Evolutionary conservation across 2,888 invertebrate species (phyloP).

Genomic region (Drosophila meridiana): DNA sequence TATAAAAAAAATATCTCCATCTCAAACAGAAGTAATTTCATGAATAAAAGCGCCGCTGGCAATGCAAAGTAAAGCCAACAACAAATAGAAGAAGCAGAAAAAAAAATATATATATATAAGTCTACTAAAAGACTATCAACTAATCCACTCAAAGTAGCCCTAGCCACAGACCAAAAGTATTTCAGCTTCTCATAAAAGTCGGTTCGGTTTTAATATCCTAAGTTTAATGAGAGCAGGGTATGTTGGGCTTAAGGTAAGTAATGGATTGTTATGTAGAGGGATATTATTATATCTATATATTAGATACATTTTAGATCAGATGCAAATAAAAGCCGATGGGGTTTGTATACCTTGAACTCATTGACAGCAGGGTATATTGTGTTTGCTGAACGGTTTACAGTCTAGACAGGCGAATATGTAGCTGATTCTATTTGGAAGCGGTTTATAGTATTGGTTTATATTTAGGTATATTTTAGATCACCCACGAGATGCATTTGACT

Average conservation of each 20-base stretch:
- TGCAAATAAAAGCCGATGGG: constrained; percentile 1
- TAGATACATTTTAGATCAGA: no score
- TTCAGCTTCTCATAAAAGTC: constrained; percentile 23
- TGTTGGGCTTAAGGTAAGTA: no score
- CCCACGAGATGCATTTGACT: no score
- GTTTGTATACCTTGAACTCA: neutral
- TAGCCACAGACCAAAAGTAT: constrained; percentile 6
- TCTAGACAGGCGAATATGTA: neutral
- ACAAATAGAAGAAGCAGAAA: neutral
- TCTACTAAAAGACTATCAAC: constrained; percentile 20
- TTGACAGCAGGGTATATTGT: neutral
- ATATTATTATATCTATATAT: no score
- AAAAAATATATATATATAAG: neutral
- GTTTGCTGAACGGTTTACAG: no score
- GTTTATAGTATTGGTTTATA: neutral
- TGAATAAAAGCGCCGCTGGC: constrained; percentile 43
- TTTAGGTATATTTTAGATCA: neutral
- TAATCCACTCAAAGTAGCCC: constrained; percentile 44
- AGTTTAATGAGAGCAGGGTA: neutral
- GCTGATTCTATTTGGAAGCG: neutral
- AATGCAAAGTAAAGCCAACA: constrained; percentile 14
- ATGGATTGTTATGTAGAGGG: no score
- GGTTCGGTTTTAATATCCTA: neutral
- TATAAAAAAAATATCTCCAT: constrained; percentile 9
- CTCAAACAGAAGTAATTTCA: constrained; percentile 32